phyloP scores from a whole-genome alignment of 2,113 vertebrate species.

The Callospermophilus lateralis region DNA sequence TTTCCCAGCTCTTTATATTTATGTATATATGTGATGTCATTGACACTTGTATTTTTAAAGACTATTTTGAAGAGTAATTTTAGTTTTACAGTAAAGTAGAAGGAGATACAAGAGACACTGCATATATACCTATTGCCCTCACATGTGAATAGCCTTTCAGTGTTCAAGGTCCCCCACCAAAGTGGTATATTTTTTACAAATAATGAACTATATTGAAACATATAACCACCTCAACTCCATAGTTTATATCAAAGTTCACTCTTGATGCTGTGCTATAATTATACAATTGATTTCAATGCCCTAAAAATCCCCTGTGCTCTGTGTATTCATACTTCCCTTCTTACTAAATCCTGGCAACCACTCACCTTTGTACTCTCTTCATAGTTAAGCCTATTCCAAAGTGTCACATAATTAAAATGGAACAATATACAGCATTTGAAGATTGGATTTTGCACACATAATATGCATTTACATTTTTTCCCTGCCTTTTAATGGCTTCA shows the following conservation, averaged over 20 bases:
- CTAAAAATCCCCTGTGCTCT: background rate
- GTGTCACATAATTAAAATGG: background rate
- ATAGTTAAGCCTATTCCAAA: fast-evolving
- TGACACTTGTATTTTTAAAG: background rate
- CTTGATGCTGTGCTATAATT: background rate
- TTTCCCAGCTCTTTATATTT: constrained; percentile 11
- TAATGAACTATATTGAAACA: background rate
- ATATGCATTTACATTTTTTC: background rate
- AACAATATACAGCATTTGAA: background rate
- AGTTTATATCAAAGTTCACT: background rate
- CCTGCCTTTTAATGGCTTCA: background rate
- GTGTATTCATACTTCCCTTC: fast-evolving
- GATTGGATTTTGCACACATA: background rate
- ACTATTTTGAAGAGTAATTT: background rate
- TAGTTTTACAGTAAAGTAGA: background rate
- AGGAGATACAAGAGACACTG: background rate
- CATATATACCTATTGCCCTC: fast-evolving
- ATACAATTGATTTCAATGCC: background rate
- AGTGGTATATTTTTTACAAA: too few species aligned
- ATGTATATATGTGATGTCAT: background rate
- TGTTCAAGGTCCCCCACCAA: background rate
- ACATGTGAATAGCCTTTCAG: fast-evolving
- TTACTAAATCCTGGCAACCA: too few species aligned
- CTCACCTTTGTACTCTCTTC: background rate
- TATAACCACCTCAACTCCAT: background rate